Conservation (phyloP, 2,888 invertebrate species). For the Flabesymbios commensalis region DNA sequence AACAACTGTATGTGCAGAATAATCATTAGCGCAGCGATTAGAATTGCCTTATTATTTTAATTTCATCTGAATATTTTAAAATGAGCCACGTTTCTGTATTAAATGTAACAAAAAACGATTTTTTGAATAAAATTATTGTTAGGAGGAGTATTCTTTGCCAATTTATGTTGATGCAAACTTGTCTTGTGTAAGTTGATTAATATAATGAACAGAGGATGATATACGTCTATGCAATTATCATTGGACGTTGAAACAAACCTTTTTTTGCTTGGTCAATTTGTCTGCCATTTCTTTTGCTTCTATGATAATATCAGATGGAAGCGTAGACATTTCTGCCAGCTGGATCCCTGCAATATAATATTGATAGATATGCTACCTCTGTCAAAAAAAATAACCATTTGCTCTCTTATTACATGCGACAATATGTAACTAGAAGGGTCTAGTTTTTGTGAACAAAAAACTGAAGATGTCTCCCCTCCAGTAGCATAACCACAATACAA, state of each 20-base stretch:
- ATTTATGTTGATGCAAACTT: neutral
- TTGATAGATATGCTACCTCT: neutral
- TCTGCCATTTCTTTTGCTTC: constrained; percentile 50
- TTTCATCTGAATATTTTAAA: too few species aligned
- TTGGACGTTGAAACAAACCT: constrained; percentile 40
- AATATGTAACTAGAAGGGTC: too few species aligned
- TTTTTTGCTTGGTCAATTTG: constrained; percentile 40
- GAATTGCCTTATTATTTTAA: too few species aligned
- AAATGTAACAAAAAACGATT: neutral
- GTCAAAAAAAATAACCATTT: too few species aligned
- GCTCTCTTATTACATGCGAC: too few species aligned
- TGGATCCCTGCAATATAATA: constrained; percentile 52
- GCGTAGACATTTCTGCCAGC: constrained; percentile 59
- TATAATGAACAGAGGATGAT: neutral
- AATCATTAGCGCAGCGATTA: too few species aligned
- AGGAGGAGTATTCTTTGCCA: neutral
- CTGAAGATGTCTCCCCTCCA: too few species aligned
- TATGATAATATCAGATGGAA: constrained; percentile 53
- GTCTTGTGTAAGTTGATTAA: neutral
- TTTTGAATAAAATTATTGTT: neutral
- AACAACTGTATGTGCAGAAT: too few species aligned
- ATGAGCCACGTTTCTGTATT: too few species aligned
- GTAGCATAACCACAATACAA: too few species aligned
- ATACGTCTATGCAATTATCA: too few species aligned
- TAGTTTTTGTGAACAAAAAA: too few species aligned